Conservation (phyloP, 2,888 invertebrate species). For the Piscicola geometra region DNA sequence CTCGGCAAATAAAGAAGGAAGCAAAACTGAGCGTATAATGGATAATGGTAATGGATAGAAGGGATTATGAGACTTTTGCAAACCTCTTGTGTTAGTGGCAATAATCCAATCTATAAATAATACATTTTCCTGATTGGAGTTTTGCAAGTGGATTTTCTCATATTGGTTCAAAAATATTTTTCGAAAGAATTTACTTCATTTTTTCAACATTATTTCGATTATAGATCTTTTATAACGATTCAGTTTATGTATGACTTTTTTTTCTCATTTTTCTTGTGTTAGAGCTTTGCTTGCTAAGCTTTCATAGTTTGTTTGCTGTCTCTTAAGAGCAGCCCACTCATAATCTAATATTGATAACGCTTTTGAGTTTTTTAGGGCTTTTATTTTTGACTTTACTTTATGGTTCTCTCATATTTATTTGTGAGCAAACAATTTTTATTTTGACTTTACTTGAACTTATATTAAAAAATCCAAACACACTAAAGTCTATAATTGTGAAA, state of each 20-base stretch:
- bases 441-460: not conserved
- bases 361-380: not conserved
- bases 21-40: not conserved
- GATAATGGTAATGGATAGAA: constrained; percentile 1
- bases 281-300: constrained; percentile 9
- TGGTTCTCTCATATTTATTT: too few species aligned
- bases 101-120: not conserved
- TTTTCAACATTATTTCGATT: not conserved
- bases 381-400: too few species aligned
- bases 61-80: constrained; percentile 3
- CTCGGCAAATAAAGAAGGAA: not conserved
- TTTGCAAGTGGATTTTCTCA: not conserved
- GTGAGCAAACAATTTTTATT: too few species aligned
- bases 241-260: too few species aligned
- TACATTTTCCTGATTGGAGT: not conserved
- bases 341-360: constrained; percentile 12
- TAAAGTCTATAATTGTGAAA: too few species aligned
- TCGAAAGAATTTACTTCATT: not conserved
- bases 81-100: not conserved
- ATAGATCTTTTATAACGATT: too few species aligned
- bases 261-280: not conserved
- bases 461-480: too few species aligned
- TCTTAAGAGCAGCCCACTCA: not conserved
- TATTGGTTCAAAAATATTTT: not conserved
- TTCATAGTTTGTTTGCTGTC: not conserved